Evolutionary conservation across 2,113 vertebrate genomes (phyloP).

Genomic region (Anser cygnoides): DNA sequence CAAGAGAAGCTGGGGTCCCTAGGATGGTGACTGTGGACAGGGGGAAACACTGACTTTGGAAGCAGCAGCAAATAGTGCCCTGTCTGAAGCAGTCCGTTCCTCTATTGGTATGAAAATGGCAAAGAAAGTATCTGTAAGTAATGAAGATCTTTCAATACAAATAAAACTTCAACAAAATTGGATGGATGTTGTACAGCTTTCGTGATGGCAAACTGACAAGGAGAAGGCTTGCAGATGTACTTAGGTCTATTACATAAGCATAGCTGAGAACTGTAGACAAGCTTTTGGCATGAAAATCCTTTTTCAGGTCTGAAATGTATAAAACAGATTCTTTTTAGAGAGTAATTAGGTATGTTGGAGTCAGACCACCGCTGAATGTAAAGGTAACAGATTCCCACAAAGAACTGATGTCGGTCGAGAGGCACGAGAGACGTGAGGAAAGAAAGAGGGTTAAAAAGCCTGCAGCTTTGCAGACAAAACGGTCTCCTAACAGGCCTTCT

Average conservation of each 20-base stretch:
- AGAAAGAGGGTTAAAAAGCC: not conserved
- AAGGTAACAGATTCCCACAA: not conserved
- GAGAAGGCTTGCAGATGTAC: not conserved
- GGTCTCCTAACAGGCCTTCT: not conserved
- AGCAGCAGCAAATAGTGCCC: not conserved
- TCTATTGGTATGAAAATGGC: not conserved
- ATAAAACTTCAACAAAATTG: not conserved
- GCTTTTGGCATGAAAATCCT: not conserved
- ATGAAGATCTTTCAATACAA: not conserved
- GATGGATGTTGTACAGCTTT: not conserved
- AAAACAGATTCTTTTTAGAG: not conserved
- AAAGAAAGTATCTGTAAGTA: not conserved
- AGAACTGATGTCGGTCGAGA: not conserved
- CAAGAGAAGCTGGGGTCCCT: not conserved
- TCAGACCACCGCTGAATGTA: not conserved
- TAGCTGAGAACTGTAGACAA: not conserved
- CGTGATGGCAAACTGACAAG: not conserved
- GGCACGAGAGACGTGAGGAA: not conserved
- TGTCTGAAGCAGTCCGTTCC: not conserved
- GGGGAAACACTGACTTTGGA: not conserved
- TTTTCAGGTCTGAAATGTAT: not conserved
- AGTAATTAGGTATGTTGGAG: not conserved
- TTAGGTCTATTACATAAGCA: not conserved
- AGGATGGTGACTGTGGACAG: not conserved
- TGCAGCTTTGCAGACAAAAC: not conserved